Percentiles rank a stretch among this genome's conserved stretches.
These are phyloP conservation scores for Ophion obscuratus DNA, from an alignment of 2,888 invertebrate species.

Conservation along the genomic window DNA sequence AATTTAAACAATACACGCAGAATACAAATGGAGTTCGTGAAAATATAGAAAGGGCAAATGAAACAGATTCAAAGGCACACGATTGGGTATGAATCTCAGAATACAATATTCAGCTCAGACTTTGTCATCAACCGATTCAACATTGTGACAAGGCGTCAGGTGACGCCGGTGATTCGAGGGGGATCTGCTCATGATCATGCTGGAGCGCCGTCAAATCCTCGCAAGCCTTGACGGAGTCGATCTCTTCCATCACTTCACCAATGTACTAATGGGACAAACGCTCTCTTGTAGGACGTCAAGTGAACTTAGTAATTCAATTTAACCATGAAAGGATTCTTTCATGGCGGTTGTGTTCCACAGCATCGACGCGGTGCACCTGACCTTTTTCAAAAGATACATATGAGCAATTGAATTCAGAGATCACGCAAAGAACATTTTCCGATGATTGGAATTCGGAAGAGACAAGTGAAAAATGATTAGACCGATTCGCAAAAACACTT, in stretches of 20 bases:
- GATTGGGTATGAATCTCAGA: slow-evolving; percentile 4
- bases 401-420: too few species aligned
- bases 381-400: slow-evolving; percentile 59
- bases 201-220: too few species aligned
- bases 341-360: slow-evolving; percentile 81
- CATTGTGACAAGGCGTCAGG: slow-evolving; percentile 70
- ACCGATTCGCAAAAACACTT: too few species aligned
- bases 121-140: slow-evolving; percentile 24
- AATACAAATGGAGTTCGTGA: slow-evolving; percentile 24
- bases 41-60: slow-evolving; percentile 12
- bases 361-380: slow-evolving; percentile 80
- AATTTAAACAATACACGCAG: slow-evolving; percentile 22
- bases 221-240: slow-evolving; percentile 94
- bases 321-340: slow-evolving; percentile 83
- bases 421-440: too few species aligned
- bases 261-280: slow-evolving; percentile 98
- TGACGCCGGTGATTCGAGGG: slow-evolving; percentile 87
- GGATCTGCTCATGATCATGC: too few species aligned
- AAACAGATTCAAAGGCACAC: slow-evolving; percentile 2
- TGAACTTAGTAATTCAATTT: slow-evolving; percentile 97
- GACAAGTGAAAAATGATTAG: too few species aligned
- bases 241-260: slow-evolving; percentile 95
- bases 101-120: too few species aligned
- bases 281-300: slow-evolving; percentile 97
- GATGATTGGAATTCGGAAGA: too few species aligned